phyloP scores from a whole-genome alignment of 92 coral and sea anemone genomes.

The Epizoanthus scotinus region DNA sequence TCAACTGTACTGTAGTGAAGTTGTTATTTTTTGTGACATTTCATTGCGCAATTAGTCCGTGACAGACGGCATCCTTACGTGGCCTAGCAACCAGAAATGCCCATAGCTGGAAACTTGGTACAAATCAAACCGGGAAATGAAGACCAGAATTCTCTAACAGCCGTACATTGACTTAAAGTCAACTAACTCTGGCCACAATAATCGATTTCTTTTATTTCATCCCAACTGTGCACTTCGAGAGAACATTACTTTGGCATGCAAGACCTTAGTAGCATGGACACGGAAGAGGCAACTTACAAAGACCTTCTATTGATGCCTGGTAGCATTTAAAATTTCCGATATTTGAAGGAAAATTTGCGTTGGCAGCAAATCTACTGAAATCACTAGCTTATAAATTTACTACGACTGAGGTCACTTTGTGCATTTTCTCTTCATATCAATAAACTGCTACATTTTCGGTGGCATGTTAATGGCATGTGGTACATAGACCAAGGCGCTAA shows the following conservation, averaged over 20 bases:
- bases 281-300: not conserved
- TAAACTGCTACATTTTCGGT: not conserved
- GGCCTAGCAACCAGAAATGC: too few relatives aligned
- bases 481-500: not conserved
- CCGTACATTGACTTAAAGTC: not conserved
- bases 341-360: not conserved
- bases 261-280: not conserved
- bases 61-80: too few relatives aligned
- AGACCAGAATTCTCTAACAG: not conserved
- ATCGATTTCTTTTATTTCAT: not conserved
- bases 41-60: too few relatives aligned
- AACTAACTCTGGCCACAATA: not conserved
- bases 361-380: not conserved
- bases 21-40: too few relatives aligned
- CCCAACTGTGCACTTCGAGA: not conserved
- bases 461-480: not conserved
- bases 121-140: too few relatives aligned
- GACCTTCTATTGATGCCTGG: not conserved
- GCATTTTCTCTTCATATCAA: not conserved
- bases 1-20: too few relatives aligned
- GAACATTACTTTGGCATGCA: slow-evolving; percentile 37
- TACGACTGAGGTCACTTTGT: not conserved
- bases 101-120: too few relatives aligned
- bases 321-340: not conserved
- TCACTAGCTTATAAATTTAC: not conserved